Evolutionary conservation across 2,113 vertebrate genomes (phyloP).

Genomic region (Podarcis raffonei): DNA sequence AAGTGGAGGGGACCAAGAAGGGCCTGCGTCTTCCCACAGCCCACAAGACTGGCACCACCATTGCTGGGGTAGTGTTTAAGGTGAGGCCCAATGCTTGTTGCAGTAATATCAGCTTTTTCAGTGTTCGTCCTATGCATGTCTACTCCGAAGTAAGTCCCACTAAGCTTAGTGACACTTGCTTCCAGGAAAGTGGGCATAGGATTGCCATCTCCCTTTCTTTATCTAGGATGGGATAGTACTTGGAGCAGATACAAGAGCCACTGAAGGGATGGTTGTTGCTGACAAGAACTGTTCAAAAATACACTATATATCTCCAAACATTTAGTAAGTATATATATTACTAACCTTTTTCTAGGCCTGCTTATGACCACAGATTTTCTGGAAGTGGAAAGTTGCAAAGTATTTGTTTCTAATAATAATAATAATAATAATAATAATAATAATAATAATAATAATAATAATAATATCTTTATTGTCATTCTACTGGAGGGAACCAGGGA

Average conservation of each 20-base stretch:
- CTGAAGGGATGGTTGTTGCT: constrained; percentile 94
- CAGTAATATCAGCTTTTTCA: background rate
- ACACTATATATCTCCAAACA: constrained; percentile 96
- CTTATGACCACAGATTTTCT: background rate
- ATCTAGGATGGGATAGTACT: constrained; percentile 90
- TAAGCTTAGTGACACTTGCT: background rate
- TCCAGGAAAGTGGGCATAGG: no score
- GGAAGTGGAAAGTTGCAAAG: no score
- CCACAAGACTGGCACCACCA: constrained; percentile 95
- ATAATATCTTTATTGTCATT: no score
- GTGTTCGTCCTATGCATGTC: background rate
- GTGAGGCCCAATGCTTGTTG: constrained; percentile 64
- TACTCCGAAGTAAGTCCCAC: background rate
- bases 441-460: no score
- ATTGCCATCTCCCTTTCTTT: background rate
- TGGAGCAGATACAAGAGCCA: constrained; percentile 94
- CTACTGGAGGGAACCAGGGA: background rate
- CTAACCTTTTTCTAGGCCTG: no score
- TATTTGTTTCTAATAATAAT: background rate
- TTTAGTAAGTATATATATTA: constrained; percentile 85
- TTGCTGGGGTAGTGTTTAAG: constrained; percentile 92
- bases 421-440: no score
- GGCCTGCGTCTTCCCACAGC: constrained; percentile 82
- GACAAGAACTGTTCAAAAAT: constrained; percentile 99
- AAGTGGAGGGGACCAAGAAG: constrained; percentile 79